phyloP scores from a whole-genome alignment of 1,140 invertebrate species.

The Heliconius melpomene region DNA sequence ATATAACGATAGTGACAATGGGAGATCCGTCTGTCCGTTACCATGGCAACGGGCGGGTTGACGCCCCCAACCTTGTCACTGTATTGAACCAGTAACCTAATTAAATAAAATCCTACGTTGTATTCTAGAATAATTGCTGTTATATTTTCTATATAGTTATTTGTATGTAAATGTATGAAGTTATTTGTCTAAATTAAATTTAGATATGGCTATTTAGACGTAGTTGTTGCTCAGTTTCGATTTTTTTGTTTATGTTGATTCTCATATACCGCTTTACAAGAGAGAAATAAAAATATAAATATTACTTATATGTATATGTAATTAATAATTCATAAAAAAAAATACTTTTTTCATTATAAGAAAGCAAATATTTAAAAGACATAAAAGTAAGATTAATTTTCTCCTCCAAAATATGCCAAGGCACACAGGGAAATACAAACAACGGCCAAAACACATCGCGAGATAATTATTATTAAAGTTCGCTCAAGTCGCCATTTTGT shows the following conservation, averaged over 20 bases:
- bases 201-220: too few species aligned
- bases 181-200: too few species aligned
- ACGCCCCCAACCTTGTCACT: slow-evolving; percentile 11
- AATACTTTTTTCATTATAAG: background rate
- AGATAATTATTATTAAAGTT: background rate
- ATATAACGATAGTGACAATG: slow-evolving; percentile 24
- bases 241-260: too few species aligned
- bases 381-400: background rate
- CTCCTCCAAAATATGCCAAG: background rate
- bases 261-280: too few species aligned
- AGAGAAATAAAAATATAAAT: too few species aligned
- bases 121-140: background rate
- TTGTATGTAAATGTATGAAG: too few species aligned
- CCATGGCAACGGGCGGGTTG: slow-evolving; percentile 21
- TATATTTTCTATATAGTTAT: too few species aligned
- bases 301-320: background rate
- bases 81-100: slow-evolving; percentile 14
- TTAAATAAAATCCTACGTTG: background rate
- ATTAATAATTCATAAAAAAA: background rate
- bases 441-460: background rate
- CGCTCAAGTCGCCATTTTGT: slow-evolving; percentile 1
- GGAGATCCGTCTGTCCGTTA: slow-evolving; percentile 14
- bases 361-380: background rate
- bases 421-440: slow-evolving; percentile 1
- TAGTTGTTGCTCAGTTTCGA: too few species aligned